A percentile compares a stretch with the other conserved stretches of the same genome.
phyloP scores from a whole-genome alignment of 2,888 invertebrate species.

The Torymus tubicola region DNA sequence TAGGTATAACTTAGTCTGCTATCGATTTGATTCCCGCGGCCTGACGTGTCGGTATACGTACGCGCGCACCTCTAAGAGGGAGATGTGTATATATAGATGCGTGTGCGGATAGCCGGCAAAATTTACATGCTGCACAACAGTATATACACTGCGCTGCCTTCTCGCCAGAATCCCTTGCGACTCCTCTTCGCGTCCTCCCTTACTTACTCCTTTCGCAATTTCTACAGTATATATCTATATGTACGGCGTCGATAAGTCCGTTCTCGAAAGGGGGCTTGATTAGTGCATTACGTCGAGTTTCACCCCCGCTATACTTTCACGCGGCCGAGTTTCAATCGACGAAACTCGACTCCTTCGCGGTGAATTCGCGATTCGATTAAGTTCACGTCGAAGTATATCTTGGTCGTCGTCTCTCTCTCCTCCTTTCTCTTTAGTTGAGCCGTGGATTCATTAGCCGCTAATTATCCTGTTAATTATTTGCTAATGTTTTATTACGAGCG shows the following conservation, averaged over 20 bases:
- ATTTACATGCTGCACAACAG: conserved; percentile 70
- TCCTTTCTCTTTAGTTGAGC: conserved; percentile 2
- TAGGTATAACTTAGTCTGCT: conserved; percentile 77
- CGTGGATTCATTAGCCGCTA: conserved; percentile 39
- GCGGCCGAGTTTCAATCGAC: conserved; percentile 12
- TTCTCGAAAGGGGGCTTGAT: conserved; percentile 69
- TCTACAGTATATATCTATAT: background rate
- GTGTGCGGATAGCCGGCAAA: conserved; percentile 71
- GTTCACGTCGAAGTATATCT: background rate
- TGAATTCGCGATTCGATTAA: conserved; percentile 32
- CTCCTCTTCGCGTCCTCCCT: background rate
- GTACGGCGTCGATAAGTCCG: conserved; percentile 67
- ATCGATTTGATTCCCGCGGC: conserved; percentile 75
- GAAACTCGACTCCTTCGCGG: no score
- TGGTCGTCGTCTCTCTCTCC: background rate
- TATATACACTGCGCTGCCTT: conserved; percentile 17
- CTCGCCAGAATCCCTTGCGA: conserved; percentile 31
- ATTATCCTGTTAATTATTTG: conserved; percentile 50
- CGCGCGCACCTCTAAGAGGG: no score
- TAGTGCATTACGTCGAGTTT: conserved; percentile 68
- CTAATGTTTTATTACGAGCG: conserved; percentile 22
- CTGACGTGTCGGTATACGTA: conserved; percentile 69
- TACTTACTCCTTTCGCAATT: conserved; percentile 2
- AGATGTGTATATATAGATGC: conserved; percentile 45
- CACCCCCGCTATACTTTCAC: conserved; percentile 38